Conservation (phyloP, 2,888 invertebrate genomes). For the Selenia dentaria region DNA sequence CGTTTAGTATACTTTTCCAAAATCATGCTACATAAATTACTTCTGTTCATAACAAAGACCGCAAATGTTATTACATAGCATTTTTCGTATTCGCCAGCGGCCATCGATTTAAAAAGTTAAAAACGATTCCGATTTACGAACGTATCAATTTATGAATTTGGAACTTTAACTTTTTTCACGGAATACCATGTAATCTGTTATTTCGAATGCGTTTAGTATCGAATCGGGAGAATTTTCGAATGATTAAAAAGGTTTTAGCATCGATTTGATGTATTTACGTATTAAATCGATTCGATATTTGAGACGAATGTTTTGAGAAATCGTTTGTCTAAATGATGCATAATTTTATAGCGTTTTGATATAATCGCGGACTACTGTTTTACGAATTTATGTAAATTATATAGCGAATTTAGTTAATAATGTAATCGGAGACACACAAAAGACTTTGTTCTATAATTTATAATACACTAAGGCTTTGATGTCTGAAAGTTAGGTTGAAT, state of each 20-base stretch:
- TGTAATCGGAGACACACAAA: not conserved
- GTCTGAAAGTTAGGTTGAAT: too few species aligned
- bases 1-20: too few species aligned
- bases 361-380: conserved; percentile 58
- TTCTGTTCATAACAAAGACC: not conserved
- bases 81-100: conserved; percentile 24
- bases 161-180: conserved; percentile 42
- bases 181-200: conserved; percentile 43
- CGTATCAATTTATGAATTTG: conserved; percentile 60
- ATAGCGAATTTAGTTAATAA: conserved; percentile 6
- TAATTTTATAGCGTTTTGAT: conserved; percentile 44
- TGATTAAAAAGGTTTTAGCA: conserved; percentile 22
- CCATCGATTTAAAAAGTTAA: conserved; percentile 34
- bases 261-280: conserved; percentile 21
- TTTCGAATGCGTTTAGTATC: conserved; percentile 20
- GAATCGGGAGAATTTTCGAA: conserved; percentile 17
- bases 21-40: not conserved
- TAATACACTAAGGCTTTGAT: too few species aligned
- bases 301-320: conserved; percentile 44
- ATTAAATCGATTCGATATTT: conserved; percentile 11
- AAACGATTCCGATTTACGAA: conserved; percentile 63
- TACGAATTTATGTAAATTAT: conserved; percentile 36
- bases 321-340: conserved; percentile 41
- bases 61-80: not conserved
- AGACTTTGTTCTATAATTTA: not conserved